A percentile compares a stretch with the other conserved stretches of the same genome.
Evolutionary conservation across 2,797 vertebrate genomes (phyloP).

Genomic region (Gadopsis marmoratus): DNA sequence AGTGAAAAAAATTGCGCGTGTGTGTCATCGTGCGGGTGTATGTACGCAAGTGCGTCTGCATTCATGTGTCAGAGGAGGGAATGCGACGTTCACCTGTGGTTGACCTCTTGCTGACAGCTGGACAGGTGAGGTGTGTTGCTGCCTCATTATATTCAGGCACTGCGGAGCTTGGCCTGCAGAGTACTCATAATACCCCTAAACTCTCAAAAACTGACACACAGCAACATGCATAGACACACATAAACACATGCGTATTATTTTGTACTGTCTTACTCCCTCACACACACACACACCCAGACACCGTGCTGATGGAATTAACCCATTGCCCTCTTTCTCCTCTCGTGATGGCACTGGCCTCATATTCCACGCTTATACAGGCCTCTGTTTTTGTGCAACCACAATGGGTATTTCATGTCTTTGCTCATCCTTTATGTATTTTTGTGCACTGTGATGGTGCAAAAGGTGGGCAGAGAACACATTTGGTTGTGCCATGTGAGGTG

Average conservation of each 20-base stretch:
- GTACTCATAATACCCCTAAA: conserved; percentile 22
- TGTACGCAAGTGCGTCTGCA: conserved; percentile 4
- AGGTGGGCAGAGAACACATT: background rate
- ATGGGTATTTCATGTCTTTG: background rate
- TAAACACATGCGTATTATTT: conserved; percentile 20
- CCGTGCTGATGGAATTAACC: conserved; percentile 15
- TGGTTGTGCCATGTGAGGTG: background rate
- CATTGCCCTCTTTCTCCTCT: conserved; percentile 12
- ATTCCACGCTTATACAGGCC: background rate
- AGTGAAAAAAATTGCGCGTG: background rate
- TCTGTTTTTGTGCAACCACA: background rate
- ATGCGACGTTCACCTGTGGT: conserved; percentile 50
- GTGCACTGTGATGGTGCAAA: background rate
- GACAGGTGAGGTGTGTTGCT: conserved; percentile 59
- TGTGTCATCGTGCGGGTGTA: background rate
- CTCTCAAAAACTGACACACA: conserved; percentile 40
- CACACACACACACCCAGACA: background rate
- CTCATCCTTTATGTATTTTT: background rate
- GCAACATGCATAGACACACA: conserved; percentile 38
- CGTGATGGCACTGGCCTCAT: background rate
- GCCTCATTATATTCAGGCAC: conserved; percentile 71
- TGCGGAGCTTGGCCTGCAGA: conserved; percentile 35
- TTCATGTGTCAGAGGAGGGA: conserved; percentile 32
- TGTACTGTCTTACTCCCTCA: background rate
- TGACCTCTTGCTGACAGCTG: conserved; percentile 69